Evolutionary conservation across 1,140 invertebrate species (phyloP), one percentile per base, ranked within the genome.

Genomic region (Atopsyche davidsoni): DNA sequence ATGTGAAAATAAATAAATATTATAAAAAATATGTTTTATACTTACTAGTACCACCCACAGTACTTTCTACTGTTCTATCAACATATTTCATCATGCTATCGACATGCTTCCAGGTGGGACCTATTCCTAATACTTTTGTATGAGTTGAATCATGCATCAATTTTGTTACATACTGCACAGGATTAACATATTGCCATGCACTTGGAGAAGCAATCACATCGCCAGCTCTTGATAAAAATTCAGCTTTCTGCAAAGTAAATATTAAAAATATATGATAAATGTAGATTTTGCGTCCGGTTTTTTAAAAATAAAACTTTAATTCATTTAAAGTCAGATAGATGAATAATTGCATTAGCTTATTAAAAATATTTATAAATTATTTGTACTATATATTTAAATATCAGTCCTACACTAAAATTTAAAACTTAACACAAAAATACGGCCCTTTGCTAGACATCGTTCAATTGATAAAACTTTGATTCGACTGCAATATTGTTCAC

Each of bases 121-220:
- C 64, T 24, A 65, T 60, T 35, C 65, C 64, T 18, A 66, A 35
- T 0, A 67, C 64, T 57, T 68, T 69, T 10, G 65, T 65, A 59
- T 70, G 65, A 6, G 61, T 61, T 0, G 59, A 62, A 24, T 65
- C 62, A 2, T 59, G 56, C 38, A 60, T 63, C 2, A 64, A 59
- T 51, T 66, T 64, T 9, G 64, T 63, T 19, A 63, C 60, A 49
- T 72, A 72, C 35, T 67, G 62, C 1, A 64, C 60, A 22, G 65
- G 62, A 46, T 69, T 72, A 4, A 72, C 60, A 50, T 72, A 70
- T 42, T 64, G 62, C 68, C 70, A 73, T 13, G 69, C 70, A 19
- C 64, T 70, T 23, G 65, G 63, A 4, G 68, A 63, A 0, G 73
- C 64, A 1, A 75, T 61, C 6, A 75, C 70, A 43, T 75, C 73